These are phyloP conservation scores for Clanis bilineata DNA, from an alignment of 2,888 invertebrate species.

Conservation along the genomic window DNA sequence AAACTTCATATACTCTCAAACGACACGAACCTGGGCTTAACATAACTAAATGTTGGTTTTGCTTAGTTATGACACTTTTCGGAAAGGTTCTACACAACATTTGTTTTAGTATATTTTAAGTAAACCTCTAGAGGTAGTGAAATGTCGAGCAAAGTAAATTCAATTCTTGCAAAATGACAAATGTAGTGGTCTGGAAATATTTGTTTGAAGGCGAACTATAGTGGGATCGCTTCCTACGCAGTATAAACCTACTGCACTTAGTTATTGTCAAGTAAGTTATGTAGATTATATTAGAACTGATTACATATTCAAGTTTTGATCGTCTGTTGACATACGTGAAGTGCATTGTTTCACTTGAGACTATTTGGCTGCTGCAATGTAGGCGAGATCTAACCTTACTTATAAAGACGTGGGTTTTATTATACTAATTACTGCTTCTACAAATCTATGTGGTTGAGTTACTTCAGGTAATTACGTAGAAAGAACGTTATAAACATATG, in stretches of 20 bases:
- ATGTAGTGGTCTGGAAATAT: neutral
- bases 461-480: too few species aligned
- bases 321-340: neutral
- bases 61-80: constrained; percentile 12
- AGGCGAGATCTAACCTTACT: too few species aligned
- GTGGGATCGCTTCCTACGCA: constrained; percentile 1
- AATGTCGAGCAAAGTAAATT: neutral
- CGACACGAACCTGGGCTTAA: constrained; percentile 37
- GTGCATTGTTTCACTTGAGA: neutral
- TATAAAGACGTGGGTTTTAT: neutral
- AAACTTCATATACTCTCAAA: constrained; percentile 34
- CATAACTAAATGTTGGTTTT: constrained; percentile 16
- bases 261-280: neutral
- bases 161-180: neutral
- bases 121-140: neutral
- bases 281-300: neutral
- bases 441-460: too few species aligned
- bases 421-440: too few species aligned
- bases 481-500: too few species aligned
- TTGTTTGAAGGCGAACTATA: neutral
- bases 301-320: neutral
- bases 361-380: neutral
- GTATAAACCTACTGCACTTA: neutral
- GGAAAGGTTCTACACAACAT: neutral
- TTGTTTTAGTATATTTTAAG: constrained; percentile 3